A percentile compares a stretch with the other conserved stretches of the same genome.
These are phyloP conservation scores for Cheilosia soror DNA, from an alignment of 2,888 invertebrate species.

Conservation along the genomic window DNA sequence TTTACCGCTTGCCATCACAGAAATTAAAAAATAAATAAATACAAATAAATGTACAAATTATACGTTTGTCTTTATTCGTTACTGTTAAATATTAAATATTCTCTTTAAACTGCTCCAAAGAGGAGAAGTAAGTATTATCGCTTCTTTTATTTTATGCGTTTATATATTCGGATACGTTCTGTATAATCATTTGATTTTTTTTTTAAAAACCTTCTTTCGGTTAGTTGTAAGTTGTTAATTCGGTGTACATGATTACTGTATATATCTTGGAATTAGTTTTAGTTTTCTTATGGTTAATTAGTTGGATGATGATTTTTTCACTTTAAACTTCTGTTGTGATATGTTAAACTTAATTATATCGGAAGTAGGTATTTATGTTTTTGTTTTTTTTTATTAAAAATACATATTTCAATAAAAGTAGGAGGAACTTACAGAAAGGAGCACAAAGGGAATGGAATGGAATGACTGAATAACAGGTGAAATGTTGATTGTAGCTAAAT, in stretches of 20 bases:
- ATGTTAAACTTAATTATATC: constrained; percentile 61
- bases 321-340: constrained; percentile 45
- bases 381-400: background rate
- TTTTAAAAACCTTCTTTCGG: background rate
- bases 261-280: constrained; percentile 12
- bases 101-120: background rate
- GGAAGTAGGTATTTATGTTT: constrained; percentile 30
- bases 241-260: constrained; percentile 49
- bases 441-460: background rate
- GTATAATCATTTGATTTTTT: constrained; percentile 15
- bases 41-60: background rate
- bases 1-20: background rate
- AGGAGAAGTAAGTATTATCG: background rate
- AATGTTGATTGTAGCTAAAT: background rate
- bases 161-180: background rate
- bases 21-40: background rate
- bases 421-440: background rate
- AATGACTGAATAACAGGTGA: constrained; percentile 9
- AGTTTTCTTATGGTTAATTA: constrained; percentile 18
- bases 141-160: background rate
- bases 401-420: background rate
- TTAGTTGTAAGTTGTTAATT: constrained; percentile 27
- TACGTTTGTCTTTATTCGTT: background rate
- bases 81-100: background rate
- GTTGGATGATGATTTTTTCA: constrained; percentile 9